These are phyloP conservation scores for Sebastes elongatus DNA, from an alignment of 2,797 vertebrate species.

Conservation along the genomic window DNA sequence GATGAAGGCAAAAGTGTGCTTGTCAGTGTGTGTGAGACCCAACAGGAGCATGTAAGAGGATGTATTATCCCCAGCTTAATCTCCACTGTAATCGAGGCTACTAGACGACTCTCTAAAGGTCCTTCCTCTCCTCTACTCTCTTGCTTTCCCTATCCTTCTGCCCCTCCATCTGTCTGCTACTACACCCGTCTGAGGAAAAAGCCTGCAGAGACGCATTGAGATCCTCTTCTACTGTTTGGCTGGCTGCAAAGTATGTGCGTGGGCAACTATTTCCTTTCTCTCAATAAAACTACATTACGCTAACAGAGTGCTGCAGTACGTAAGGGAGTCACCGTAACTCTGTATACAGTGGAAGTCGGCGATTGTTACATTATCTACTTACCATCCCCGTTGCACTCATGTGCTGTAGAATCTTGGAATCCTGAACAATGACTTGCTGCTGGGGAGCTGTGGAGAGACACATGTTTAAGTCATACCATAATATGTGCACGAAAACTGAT, in stretches of 20 bases:
- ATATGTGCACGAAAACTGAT: not conserved
- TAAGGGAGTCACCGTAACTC: not conserved
- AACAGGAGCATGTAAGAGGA: slow-evolving; percentile 7
- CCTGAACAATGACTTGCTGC: slow-evolving; percentile 97
- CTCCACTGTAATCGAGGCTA: slow-evolving; percentile 26
- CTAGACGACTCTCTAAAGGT: slow-evolving; percentile 2
- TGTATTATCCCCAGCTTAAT: slow-evolving; percentile 7
- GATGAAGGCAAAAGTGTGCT: not conserved
- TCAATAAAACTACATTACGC: not conserved
- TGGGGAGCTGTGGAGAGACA: slow-evolving; percentile 84
- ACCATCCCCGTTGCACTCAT: slow-evolving; percentile 97
- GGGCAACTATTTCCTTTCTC: not conserved
- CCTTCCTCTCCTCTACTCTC: not conserved
- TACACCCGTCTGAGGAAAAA: not conserved
- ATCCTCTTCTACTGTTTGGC: not conserved
- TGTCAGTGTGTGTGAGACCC: not conserved
- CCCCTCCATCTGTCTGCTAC: slow-evolving; percentile 30
- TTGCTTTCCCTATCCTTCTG: not conserved
- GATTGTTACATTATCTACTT: slow-evolving; percentile 57
- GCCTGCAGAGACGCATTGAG: not conserved
- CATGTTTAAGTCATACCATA: not conserved
- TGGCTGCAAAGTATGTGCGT: not conserved
- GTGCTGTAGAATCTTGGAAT: slow-evolving; percentile 94
- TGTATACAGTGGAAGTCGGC: not conserved
- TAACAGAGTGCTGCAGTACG: no score